Evolutionary conservation across 2,797 vertebrate species (phyloP), one percentile per base, ranked within the genome.

Genomic region (Gymnodraco acuticeps): DNA sequence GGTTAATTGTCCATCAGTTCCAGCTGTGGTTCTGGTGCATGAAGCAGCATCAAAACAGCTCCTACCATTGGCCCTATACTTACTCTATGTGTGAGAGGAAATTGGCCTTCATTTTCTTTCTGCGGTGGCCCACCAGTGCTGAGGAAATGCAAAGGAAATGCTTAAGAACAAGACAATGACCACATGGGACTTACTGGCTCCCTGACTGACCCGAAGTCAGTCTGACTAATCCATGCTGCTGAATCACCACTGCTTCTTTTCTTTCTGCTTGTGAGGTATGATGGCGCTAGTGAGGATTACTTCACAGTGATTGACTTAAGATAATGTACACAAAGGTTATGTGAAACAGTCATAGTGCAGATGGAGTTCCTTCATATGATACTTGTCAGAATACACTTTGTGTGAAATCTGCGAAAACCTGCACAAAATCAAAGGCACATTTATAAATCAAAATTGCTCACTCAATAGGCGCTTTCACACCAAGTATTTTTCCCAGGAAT

Each of bases 91-190:
- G 77, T 73, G 83, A 90, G 73, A 90, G 85, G 79, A 90, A 92
- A 89, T 86, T 85, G 86, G 82, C 84, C 84, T 84, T 73, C 82
- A 91, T 92, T 84, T 88, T 87, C 78, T 65, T 78, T 58, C 81
- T 86, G 87, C 23, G 85, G 88, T 78, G 64, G 72, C 82, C 80
- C 84, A 86, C 89, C 88, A 81, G 68, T 80, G 75, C 68, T 56
- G 71, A 79, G 51, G 77, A 86, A 85, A 82, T 75, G 76, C 78
- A 83, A 20, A 83, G 78, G 73, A 84, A 86, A 89, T 72, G 56
- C 73, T 82, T 64, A 76, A 73, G 75, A 73, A 88, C 81, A 78
- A 65, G 87, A 92, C 84, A 87, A 70, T 86, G 83, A 88, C 83
- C 75, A 61, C 78, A 78, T 11, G 62, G 76, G 78, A 77, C 74